phyloP scores from a whole-genome alignment of 2,888 invertebrate genomes.

The Chalcis sispes region DNA sequence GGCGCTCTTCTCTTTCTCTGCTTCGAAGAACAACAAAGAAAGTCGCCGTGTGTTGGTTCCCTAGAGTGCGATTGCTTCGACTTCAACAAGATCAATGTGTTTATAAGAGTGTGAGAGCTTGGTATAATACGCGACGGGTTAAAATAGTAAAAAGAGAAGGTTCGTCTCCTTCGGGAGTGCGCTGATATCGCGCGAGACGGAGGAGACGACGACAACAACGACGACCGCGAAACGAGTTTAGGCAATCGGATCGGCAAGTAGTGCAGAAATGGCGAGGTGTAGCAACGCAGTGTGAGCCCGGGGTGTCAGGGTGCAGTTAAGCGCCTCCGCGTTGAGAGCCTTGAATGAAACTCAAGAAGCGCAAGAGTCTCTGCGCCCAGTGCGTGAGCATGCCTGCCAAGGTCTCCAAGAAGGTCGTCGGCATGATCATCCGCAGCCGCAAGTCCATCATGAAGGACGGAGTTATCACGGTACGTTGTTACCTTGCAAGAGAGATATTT shows the following conservation, averaged over 20 bases:
- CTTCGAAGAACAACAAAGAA: too few species aligned
- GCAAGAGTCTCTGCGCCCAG: conserved; percentile 75
- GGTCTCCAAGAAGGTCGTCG: conserved; percentile 89
- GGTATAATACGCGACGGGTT: not conserved
- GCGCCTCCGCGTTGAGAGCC: not conserved
- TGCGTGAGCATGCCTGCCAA: conserved; percentile 81
- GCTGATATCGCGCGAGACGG: too few species aligned
- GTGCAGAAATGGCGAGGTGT: not conserved
- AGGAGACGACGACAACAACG: too few species aligned
- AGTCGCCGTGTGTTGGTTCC: too few species aligned
- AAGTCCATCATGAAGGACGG: conserved; percentile 92
- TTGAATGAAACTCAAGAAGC: conserved; percentile 76
- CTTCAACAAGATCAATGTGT: too few species aligned
- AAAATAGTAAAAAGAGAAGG: not conserved
- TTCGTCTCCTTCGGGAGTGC: too few species aligned
- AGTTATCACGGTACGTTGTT: conserved; percentile 84
- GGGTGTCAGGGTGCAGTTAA: not conserved
- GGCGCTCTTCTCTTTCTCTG: too few species aligned
- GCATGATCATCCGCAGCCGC: conserved; percentile 91
- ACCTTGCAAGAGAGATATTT: too few species aligned
- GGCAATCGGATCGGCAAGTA: not conserved
- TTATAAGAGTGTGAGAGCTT: too few species aligned
- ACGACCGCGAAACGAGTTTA: too few species aligned
- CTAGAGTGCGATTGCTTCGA: too few species aligned
- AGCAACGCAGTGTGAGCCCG: conserved; percentile 3